Evolutionary conservation across 2,888 invertebrate species (phyloP), one percentile per base, ranked within the genome.

Genomic region (Plemyria rubiginata): DNA sequence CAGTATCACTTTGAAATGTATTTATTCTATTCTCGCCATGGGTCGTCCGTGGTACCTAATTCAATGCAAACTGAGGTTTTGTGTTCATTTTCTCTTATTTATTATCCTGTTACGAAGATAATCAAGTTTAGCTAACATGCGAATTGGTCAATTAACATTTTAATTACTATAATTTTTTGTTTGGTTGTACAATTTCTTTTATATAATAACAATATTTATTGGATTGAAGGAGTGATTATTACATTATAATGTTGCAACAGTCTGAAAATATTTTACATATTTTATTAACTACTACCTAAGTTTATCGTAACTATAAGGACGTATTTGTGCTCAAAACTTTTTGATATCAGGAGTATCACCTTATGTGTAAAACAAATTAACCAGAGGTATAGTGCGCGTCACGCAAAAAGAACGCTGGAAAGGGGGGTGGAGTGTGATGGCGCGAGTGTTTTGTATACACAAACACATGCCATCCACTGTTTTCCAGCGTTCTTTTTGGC

Each of bases 71-170:
- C 36, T 4, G 6, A 36, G 32, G 22, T 6, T 8, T 43, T 8
- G 11, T 38, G 43, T 40, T 38, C 7, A 32, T 43, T 54, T 55
- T 55, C 56, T 45, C 57, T 51, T 45, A 51, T 51, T 51, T 49
- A 45, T n/a, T 36, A 36, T 51, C 41, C 45, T 32, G 41, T 36
- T 16, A 54, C 9, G n/a, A 49, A 15, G 32, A 54, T n/a, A 41
- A 53, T 43, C 41, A 7, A 43, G 16, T 38, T 43, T 50, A 43
- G 28, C 41, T 32, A 32, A 45, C 45, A 46, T 46, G 38, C 45
- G 52, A 52, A 58, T 58, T 38, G 43, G 13, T 38, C 43, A 36
- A 51, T 51, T 58, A 46, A 54, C 43, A 54, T 54, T 54, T 28
- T 32, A 7, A 9, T 45, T 8, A 13, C 43, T 9, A 13, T 22